Base-by-base conservation (phyloP, 2,113 vertebrate genomes). In the Laterallus jamaicensis region DNA sequence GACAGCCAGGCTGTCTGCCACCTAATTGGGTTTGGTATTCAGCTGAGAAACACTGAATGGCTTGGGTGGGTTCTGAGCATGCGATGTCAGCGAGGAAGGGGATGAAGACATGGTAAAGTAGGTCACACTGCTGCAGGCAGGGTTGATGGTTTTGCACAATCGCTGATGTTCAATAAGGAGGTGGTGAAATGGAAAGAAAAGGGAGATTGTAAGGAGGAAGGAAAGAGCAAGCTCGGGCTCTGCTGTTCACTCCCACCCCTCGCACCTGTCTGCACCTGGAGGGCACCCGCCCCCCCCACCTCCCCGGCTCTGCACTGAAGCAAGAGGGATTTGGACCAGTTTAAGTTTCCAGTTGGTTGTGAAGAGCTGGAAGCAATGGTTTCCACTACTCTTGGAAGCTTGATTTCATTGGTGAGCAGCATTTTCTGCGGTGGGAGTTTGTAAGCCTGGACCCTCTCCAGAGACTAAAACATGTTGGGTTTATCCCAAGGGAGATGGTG, bases 21-120 rank as follows among this genome's bases (percentile, higher is more conserved):
- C 89, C 74, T 96, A 84, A 94, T 91, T 94, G 92, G 91, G 88
- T 92, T 91, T 89, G 77, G 87, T 95, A 70, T 87, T 89, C 91
- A 94, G 58, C 91, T 52, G 86, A 91, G 93, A 73, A 67, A 26
- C 3, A 0, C 83, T 69, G 92, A 92, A 95, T 63, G 95, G 83
- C 58, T 42, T 69, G 83, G 96, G 83, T 91, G 95, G 93, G 81
- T 78, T 91, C 74, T 0, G 47, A 62, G 88, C 93, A 73, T 4
- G 1, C 2, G 0, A 17, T 93, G 89, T 49, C 82, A 62, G 63
- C 1, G 32, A 89, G 83, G 96, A 87, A 93, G 83, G 49, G 10
- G 49, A 49, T 5, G 62, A 50, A 2, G 20, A 20, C 3, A 13
- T 0, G 1, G 63, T 40, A 13, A 97, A 96, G 81, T 91, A 87